phyloP scores from a whole-genome alignment of 2,113 vertebrate genomes.

The Mesembrinibis cayennensis region DNA sequence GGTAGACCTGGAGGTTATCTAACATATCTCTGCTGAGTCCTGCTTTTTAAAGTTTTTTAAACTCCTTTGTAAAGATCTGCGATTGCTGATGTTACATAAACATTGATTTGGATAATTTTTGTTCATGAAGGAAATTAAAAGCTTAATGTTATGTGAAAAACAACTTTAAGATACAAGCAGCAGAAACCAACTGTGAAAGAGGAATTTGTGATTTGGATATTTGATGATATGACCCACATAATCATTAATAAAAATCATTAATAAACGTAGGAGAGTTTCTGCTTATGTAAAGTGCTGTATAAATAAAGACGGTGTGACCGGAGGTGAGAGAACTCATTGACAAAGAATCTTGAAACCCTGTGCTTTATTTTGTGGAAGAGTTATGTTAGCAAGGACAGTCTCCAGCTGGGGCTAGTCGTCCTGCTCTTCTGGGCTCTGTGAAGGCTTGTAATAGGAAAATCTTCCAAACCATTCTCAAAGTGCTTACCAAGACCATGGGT shows the following conservation, averaged over 20 bases:
- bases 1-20: background rate
- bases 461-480: background rate
- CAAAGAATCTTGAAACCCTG: background rate
- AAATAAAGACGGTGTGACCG: background rate
- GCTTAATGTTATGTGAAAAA: background rate
- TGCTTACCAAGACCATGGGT: background rate
- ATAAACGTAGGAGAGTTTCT: too few relatives aligned
- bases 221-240: background rate
- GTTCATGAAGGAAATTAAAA: background rate
- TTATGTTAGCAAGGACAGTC: background rate
- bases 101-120: background rate
- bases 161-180: background rate
- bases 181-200: background rate
- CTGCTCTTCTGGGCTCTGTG: background rate
- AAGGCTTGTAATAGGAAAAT: background rate
- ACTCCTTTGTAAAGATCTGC: background rate
- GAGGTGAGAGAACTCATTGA: background rate
- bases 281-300: background rate
- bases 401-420: background rate
- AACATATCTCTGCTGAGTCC: background rate
- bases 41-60: background rate
- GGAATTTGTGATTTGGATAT: background rate
- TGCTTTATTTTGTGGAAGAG: background rate
- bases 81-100: background rate
- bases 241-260: constrained; percentile 13